These are phyloP conservation scores for Indicator indicator DNA, from an alignment of 2,113 vertebrate genomes.

Conservation along the genomic window DNA sequence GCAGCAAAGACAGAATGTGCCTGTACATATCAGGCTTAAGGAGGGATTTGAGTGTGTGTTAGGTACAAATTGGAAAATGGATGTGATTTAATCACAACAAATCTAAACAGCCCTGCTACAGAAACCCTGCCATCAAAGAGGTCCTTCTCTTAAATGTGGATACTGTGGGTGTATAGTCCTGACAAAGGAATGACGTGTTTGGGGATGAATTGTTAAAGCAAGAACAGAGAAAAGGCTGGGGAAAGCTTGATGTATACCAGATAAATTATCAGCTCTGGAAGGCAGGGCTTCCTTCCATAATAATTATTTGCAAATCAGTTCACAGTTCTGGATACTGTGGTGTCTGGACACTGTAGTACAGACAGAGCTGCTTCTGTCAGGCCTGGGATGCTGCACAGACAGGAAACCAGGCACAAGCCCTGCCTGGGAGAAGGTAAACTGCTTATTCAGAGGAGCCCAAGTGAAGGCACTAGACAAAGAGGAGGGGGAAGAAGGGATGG, in stretches of 20 bases:
- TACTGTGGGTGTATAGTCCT: neutral
- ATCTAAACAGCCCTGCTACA: slow-evolving; percentile 28
- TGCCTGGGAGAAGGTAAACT: slow-evolving; percentile 12
- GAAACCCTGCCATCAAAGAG: neutral
- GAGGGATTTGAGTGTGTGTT: slow-evolving; percentile 40
- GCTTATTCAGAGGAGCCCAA: neutral
- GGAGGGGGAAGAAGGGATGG: neutral
- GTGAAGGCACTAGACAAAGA: slow-evolving; percentile 23
- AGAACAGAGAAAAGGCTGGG: neutral
- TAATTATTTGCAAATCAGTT: slow-evolving; percentile 43
- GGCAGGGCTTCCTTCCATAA: slow-evolving; percentile 7
- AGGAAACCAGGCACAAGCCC: slow-evolving; percentile 13
- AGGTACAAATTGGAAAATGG: slow-evolving; percentile 67
- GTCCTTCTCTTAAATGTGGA: slow-evolving; percentile 9
- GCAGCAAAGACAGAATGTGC: slow-evolving; percentile 33
- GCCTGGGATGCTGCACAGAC: slow-evolving; percentile 19
- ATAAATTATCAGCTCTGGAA: slow-evolving; percentile 43
- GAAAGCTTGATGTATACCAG: slow-evolving; percentile 33
- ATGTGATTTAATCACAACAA: slow-evolving; percentile 45
- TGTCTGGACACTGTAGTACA: slow-evolving; percentile 1
- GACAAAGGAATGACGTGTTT: neutral
- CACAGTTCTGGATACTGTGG: neutral
- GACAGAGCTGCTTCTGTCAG: slow-evolving; percentile 25
- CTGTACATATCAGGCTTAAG: slow-evolving; percentile 24
- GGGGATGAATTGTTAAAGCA: neutral